Conservation (phyloP, 37 sponge, comb jelly and placozoan species). For the Aplysina aerophoba region DNA sequence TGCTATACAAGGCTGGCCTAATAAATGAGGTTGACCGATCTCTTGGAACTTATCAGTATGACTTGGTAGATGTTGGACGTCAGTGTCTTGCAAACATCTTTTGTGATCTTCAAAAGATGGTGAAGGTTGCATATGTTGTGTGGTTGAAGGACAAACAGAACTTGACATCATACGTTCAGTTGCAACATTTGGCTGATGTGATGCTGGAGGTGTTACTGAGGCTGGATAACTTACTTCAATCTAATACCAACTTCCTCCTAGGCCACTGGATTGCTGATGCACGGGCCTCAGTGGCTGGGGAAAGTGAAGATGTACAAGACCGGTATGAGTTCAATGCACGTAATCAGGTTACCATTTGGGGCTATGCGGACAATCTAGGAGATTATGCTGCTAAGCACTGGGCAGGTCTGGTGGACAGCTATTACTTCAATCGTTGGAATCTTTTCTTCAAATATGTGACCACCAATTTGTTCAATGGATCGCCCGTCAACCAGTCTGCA, state of each 20-base stretch:
- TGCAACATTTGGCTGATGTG: not conserved
- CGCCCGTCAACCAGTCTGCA: constrained; percentile 5
- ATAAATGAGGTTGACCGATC: not conserved
- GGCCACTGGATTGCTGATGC: constrained; percentile 75
- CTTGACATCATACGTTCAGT: not conserved
- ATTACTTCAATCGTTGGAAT: constrained; percentile 61
- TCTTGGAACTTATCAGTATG: constrained; percentile 57
- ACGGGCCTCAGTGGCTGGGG: constrained; percentile 4
- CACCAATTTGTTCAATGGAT: not conserved
- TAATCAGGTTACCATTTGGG: constrained; percentile 85
- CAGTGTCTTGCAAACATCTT: constrained; percentile 51
- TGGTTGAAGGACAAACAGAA: constrained; percentile 7
- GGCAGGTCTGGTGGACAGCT: constrained; percentile 65
- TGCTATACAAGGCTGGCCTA: constrained; percentile 10
- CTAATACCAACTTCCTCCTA: constrained; percentile 59
- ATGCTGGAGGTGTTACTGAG: constrained; percentile 40
- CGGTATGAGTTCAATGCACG: constrained; percentile 71
- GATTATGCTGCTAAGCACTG: constrained; percentile 79
- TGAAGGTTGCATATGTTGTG: not conserved
- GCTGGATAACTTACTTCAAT: constrained; percentile 44
- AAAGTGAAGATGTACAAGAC: constrained; percentile 2
- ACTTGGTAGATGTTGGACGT: constrained; percentile 65
- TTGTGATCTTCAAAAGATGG: constrained; percentile 43
- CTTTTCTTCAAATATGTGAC: constrained; percentile 34
- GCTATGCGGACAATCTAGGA: constrained; percentile 58